A percentile compares a stretch with the other conserved stretches of the same genome.
These are phyloP conservation scores for Argyrosomus japonicus DNA, from an alignment of 2,113 vertebrate species.

Conservation along the genomic window DNA sequence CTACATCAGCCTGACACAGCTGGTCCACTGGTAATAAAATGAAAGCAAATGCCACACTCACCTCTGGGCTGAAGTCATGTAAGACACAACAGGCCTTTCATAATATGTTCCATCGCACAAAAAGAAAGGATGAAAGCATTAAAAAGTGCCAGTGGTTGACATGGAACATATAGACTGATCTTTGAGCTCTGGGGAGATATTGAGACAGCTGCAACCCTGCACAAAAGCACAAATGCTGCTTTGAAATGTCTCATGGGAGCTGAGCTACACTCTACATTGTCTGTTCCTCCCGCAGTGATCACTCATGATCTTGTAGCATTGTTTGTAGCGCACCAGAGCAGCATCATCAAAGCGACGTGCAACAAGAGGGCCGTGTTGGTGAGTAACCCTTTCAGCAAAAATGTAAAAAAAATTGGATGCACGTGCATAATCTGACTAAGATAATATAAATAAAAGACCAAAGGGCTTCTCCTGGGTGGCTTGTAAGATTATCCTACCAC, in stretches of 20 bases:
- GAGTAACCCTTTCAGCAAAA: conserved; percentile 4
- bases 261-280: background rate
- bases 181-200: conserved; percentile 17
- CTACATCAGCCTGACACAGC: background rate
- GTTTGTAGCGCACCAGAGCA: background rate
- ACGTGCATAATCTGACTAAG: conserved; percentile 4
- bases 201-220: conserved; percentile 33
- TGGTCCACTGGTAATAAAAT: background rate
- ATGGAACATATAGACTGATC: conserved; percentile 25
- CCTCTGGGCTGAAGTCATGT: conserved; percentile 15
- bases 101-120: conserved; percentile 19
- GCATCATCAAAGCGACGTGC: conserved; percentile 17
- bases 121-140: conserved; percentile 12
- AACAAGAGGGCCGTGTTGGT: background rate
- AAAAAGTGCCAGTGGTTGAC: conserved; percentile 30
- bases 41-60: conserved; percentile 5
- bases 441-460: conserved; percentile 22
- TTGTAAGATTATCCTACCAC: conserved; percentile 54
- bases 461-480: conserved; percentile 40
- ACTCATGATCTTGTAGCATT: background rate
- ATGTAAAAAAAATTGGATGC: background rate
- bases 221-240: conserved; percentile 28
- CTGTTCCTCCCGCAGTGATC: background rate
- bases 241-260: conserved; percentile 38
- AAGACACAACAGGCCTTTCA: conserved; percentile 33